Base-by-base conservation (phyloP, 2,797 vertebrate species). In the Antrozous pallidus region DNA sequence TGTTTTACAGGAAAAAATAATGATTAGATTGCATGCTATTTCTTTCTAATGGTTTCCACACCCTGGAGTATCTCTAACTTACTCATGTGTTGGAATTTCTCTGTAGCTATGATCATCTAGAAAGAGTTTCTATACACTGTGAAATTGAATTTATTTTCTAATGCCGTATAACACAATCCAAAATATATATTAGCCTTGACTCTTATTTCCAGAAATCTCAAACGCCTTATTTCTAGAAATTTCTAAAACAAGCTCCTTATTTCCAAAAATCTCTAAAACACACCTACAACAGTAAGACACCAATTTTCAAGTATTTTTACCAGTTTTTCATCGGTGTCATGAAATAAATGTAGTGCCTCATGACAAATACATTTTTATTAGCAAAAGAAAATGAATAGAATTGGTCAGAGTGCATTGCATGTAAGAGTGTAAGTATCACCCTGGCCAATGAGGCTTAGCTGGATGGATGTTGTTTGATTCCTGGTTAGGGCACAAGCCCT, bases 371-470 rank as follows among this genome's bases (percentile, higher is more conserved):
- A 54, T 45, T 22, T 42, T 69, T 79, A 8, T 93, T 78, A 88
- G 40, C 89, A 91, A 93, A 95, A 86, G 73, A 47, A 91, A 95
- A 71, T 42, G 8, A 91, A 58, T 17, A n/a, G 45, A 70, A 70
- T 11, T 73, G 10, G 79, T 58, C 54, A 74, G 14, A 31, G 6
- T 31, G 2, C 8, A 79, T 36, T 83, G 42, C 8, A 38, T 33
- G 51, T 61, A 56, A 1, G 40, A 89, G 24, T 13, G 4, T 63
- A 51, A 67, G 8, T 65, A 17, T 20, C 20, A 36, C n/a, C 63
- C 17, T 65, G 63, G 63, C 63, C 63, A 33, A n/a, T 20, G 4
- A 33, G 63, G 63, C n/a, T 65, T 17, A 33, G n/a, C 9, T 33
- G 63, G 16, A 18, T 33, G 17, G n/a, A n/a, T 18, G 8, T 65